These are phyloP conservation scores for Hyposmocoma kahamanoa DNA, from an alignment of 1,140 invertebrate species.

Conservation along the genomic window DNA sequence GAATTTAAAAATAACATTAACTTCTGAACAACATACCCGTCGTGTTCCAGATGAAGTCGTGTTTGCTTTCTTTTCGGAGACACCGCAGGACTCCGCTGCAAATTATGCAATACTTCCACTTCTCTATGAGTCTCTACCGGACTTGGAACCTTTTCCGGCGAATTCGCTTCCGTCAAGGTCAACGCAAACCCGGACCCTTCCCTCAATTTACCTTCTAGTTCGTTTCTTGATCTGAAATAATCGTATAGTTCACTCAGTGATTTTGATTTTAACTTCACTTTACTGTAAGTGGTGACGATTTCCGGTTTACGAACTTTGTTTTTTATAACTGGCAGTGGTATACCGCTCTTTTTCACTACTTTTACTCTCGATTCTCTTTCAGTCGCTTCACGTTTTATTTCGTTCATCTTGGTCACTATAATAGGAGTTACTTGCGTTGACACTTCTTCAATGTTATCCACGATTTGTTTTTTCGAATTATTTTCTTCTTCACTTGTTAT, in stretches of 20 bases:
- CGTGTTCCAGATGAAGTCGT: constrained; percentile 42
- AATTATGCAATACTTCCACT: constrained; percentile 78
- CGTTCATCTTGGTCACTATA: constrained; percentile 50
- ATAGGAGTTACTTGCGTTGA: constrained; percentile 27
- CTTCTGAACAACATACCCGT: constrained; percentile 35
- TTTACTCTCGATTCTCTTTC: constrained; percentile 29
- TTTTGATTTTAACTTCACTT: constrained; percentile 64
- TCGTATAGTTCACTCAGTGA: constrained; percentile 67
- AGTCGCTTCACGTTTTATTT: constrained; percentile 45
- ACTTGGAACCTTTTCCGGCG: constrained; percentile 65
- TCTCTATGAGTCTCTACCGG: constrained; percentile 73
- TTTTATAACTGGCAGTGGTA: constrained; percentile 59
- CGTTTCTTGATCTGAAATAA: constrained; percentile 65
- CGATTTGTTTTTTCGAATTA: constrained; percentile 24
- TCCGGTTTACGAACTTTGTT: constrained; percentile 32
- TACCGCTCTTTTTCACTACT: constrained; percentile 47
- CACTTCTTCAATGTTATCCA: constrained; percentile 27
- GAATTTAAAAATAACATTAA: not conserved
- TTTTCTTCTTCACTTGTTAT: constrained; percentile 68
- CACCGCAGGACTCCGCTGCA: constrained; percentile 69
- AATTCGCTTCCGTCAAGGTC: constrained; percentile 50
- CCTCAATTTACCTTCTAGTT: constrained; percentile 27
- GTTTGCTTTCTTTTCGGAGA: constrained; percentile 63
- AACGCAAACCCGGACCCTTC: constrained; percentile 52
- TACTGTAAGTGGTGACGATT: constrained; percentile 28